Conservation (phyloP, 2,797 vertebrate genomes). For the Sitta carolinensis region DNA sequence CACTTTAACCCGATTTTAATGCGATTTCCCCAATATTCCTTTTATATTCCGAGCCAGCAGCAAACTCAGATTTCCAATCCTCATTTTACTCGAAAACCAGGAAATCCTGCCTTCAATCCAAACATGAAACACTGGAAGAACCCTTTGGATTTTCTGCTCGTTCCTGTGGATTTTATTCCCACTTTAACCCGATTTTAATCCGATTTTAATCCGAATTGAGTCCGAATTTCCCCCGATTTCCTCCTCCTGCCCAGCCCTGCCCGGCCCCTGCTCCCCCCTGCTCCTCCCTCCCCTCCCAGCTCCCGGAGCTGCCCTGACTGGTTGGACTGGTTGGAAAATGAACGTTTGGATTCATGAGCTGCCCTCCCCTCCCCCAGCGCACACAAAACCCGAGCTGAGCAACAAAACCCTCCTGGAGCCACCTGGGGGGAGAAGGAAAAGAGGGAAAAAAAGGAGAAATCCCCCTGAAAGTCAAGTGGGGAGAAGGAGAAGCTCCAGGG, state of each 20-base stretch:
- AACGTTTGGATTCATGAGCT: slow-evolving; percentile 85
- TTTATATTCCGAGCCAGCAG: no score
- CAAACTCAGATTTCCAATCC: no score
- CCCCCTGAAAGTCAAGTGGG: background rate
- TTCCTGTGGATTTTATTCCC: no score
- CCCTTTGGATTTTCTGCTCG: no score
- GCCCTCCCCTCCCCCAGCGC: slow-evolving; percentile 74
- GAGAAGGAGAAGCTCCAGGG: background rate
- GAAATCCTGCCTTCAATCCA: no score
- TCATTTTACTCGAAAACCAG: no score
- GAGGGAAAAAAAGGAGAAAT: slow-evolving; percentile 35
- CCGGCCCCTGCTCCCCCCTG: slow-evolving; percentile 29
- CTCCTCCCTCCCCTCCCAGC: slow-evolving; percentile 68
- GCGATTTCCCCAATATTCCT: no score
- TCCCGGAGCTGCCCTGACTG: slow-evolving; percentile 92
- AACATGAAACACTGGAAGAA: no score
- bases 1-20: background rate
- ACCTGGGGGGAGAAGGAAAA: slow-evolving; percentile 48
- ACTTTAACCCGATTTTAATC: background rate
- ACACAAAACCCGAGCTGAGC: slow-evolving; percentile 85
- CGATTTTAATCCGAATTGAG: no score
- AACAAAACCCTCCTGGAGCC: slow-evolving; percentile 76
- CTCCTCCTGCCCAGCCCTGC: no score
- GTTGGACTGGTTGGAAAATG: slow-evolving; percentile 93
- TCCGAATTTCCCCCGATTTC: no score